These are phyloP conservation scores for Vidua macroura DNA, from an alignment of 2,113 vertebrate species.

Conservation along the genomic window DNA sequence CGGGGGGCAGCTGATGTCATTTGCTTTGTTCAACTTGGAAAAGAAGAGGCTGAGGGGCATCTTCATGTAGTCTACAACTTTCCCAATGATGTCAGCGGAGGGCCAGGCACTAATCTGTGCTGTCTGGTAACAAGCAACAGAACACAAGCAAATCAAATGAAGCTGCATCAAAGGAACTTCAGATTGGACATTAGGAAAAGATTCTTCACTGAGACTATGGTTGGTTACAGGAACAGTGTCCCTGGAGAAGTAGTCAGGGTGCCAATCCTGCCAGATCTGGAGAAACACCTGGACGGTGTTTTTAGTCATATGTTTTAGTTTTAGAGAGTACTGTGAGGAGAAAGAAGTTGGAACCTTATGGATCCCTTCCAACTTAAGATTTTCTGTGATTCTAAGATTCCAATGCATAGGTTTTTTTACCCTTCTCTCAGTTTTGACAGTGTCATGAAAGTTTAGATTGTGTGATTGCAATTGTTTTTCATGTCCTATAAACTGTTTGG, in stretches of 20 bases:
- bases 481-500: background rate
- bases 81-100: fast-evolving
- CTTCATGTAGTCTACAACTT: background rate
- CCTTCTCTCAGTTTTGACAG: background rate
- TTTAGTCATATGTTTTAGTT: background rate
- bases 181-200: background rate
- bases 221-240: background rate
- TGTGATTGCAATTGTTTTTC: background rate
- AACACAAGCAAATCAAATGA: background rate
- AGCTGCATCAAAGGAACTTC: background rate
- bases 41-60: background rate
- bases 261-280: background rate
- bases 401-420: background rate
- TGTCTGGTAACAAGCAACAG: background rate
- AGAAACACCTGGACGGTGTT: fast-evolving
- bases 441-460: background rate
- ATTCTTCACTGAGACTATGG: background rate
- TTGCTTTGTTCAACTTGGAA: background rate
- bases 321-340: background rate
- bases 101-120: background rate
- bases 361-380: background rate
- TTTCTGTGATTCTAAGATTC: background rate
- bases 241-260: background rate
- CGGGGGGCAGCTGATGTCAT: fast-evolving
- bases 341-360: background rate